A percentile compares a stretch with the other conserved stretches of the same genome.
These are phyloP conservation scores for Leptopterna dolabrata DNA, from an alignment of 2,888 invertebrate genomes.

Conservation along the genomic window DNA sequence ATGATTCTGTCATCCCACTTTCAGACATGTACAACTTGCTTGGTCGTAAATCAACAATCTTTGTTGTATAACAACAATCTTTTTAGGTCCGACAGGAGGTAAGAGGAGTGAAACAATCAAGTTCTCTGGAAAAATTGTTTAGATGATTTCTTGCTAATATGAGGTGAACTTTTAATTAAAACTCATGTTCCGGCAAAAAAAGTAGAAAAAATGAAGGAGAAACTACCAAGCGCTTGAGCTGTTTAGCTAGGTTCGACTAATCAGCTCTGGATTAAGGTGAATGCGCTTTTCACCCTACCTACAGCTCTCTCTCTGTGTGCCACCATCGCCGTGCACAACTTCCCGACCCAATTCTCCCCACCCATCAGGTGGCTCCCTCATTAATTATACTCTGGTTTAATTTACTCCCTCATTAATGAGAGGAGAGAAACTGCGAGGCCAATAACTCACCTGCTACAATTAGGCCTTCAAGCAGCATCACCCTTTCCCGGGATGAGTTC, in stretches of 20 bases:
- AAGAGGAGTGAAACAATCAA: too few species aligned
- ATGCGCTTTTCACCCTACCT: neutral
- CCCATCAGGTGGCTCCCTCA: slow-evolving; percentile 4
- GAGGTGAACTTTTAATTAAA: too few species aligned
- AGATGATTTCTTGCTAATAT: too few species aligned
- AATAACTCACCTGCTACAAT: slow-evolving; percentile 45
- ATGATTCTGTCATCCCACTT: too few species aligned
- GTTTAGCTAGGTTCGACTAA: neutral
- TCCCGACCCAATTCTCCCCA: neutral
- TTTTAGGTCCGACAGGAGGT: too few species aligned
- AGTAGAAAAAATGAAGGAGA: too few species aligned
- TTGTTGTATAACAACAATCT: too few species aligned
- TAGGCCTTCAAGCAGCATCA: slow-evolving; percentile 39
- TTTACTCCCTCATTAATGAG: slow-evolving; percentile 50
- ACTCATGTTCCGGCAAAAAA: too few species aligned
- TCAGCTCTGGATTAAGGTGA: slow-evolving; percentile 8
- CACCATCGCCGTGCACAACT: neutral
- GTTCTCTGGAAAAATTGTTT: too few species aligned
- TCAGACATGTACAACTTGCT: too few species aligned
- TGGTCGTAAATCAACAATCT: too few species aligned
- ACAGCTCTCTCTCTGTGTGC: neutral
- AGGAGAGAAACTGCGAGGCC: slow-evolving; percentile 36
- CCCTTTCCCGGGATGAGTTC: slow-evolving; percentile 20
- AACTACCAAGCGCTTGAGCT: neutral
- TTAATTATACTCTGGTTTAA: slow-evolving; percentile 52